Evolutionary conservation across 1,140 invertebrate species (phyloP).

Genomic region (Samia ricini): DNA sequence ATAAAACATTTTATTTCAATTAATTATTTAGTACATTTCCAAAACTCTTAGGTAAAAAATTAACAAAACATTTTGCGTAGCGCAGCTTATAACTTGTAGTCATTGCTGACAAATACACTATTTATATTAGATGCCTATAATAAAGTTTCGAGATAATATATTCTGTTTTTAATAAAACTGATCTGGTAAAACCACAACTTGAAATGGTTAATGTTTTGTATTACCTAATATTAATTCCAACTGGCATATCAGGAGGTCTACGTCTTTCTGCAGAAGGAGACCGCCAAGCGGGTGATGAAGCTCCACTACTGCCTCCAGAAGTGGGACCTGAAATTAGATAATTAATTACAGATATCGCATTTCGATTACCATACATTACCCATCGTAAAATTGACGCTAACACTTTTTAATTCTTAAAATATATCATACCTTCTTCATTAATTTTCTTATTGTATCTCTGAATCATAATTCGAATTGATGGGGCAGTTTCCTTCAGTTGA

Average conservation of each 20-base stretch:
- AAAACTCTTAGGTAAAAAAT: too few relatives aligned
- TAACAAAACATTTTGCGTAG: too few relatives aligned
- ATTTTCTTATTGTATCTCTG: slow-evolving; percentile 81
- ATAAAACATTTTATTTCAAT: not conserved
- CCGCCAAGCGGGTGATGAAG: slow-evolving; percentile 79
- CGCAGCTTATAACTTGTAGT: too few relatives aligned
- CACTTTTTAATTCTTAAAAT: not conserved
- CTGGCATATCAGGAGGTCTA: slow-evolving; percentile 77
- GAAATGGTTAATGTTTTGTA: too few relatives aligned
- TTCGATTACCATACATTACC: not conserved
- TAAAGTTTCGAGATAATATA: too few relatives aligned
- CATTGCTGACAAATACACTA: too few relatives aligned
- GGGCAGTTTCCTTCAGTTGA: slow-evolving; percentile 80
- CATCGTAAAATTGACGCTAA: too few relatives aligned
- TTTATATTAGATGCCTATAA: too few relatives aligned
- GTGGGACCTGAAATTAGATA: slow-evolving; percentile 46
- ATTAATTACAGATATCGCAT: not conserved
- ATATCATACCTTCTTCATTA: slow-evolving; percentile 70
- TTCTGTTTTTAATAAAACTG: too few relatives aligned
- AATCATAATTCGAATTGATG: slow-evolving; percentile 83
- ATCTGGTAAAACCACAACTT: too few relatives aligned
- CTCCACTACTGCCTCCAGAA: slow-evolving; percentile 77
- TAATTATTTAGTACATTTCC: too few relatives aligned
- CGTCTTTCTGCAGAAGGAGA: slow-evolving; percentile 79
- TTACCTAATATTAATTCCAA: slow-evolving; percentile 76